Evolutionary conservation across 1,140 invertebrate genomes (phyloP).

Genomic region (Lineus longissimus): DNA sequence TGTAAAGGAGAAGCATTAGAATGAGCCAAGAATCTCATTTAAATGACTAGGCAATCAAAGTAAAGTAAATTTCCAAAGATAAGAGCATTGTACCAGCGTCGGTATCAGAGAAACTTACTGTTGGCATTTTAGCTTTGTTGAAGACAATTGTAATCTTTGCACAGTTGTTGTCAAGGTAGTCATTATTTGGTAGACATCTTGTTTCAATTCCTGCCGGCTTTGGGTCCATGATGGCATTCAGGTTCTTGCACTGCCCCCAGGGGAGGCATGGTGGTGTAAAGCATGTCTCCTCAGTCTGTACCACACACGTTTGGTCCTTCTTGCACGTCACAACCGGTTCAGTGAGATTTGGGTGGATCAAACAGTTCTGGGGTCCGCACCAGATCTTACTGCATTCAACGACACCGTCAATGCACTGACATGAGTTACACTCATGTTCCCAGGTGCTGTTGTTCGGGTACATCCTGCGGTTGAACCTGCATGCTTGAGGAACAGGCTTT

Average conservation of each 20-base stretch:
- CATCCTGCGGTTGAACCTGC: slow-evolving; percentile 60
- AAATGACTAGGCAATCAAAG: no score
- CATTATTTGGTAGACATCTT: slow-evolving; percentile 76
- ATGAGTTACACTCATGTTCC: slow-evolving; percentile 76
- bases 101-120: slow-evolving; percentile 36
- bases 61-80: neutral
- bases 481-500: slow-evolving; percentile 44
- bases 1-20: slow-evolving; percentile 26
- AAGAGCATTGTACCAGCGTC: neutral
- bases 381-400: slow-evolving; percentile 36
- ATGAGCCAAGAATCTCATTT: neutral
- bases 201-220: slow-evolving; percentile 69
- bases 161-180: slow-evolving; percentile 66
- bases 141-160: slow-evolving; percentile 70
- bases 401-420: slow-evolving; percentile 64
- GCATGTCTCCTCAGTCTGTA: slow-evolving; percentile 59
- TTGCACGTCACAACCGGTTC: slow-evolving; percentile 32
- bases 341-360: slow-evolving; percentile 38
- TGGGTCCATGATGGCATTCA: slow-evolving; percentile 69
- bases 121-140: slow-evolving; percentile 60
- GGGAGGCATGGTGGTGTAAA: slow-evolving; percentile 71
- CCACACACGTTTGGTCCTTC: slow-evolving; percentile 37
- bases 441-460: slow-evolving; percentile 62
- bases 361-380: slow-evolving; percentile 50
- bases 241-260: slow-evolving; percentile 74